Conservation (phyloP, 1,140 invertebrate species). For the Dufourea novaeangliae region DNA sequence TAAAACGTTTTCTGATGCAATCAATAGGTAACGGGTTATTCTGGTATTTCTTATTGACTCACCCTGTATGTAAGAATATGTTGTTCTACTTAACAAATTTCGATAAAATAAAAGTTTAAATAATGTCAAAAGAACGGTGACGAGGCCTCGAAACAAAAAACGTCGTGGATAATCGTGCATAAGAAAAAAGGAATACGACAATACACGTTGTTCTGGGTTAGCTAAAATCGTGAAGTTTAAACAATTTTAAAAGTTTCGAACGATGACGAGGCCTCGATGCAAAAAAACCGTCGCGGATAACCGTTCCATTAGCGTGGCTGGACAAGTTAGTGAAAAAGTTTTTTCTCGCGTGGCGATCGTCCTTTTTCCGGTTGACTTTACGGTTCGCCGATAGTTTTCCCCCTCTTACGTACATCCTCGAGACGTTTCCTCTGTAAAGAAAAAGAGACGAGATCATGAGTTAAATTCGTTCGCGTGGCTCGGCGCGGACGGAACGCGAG, state of each 20-base stretch:
- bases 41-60: no score
- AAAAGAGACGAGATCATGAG: slow-evolving; percentile 68
- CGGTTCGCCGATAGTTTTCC: slow-evolving; percentile 49
- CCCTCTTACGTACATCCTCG: slow-evolving; percentile 83
- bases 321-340: slow-evolving; percentile 47
- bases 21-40: no score
- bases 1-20: no score
- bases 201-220: no score
- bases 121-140: no score
- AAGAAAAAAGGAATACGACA: no score
- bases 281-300: neutral
- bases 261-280: neutral
- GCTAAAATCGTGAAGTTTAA: no score
- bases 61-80: no score
- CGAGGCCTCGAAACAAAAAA: no score
- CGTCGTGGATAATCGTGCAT: no score
- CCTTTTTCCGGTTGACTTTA: slow-evolving; percentile 49
- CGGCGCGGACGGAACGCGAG: slow-evolving; percentile 26
- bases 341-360: slow-evolving; percentile 3
- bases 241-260: neutral
- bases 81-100: no score
- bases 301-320: slow-evolving; percentile 13
- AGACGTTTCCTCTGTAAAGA: slow-evolving; percentile 84
- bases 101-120: no score
- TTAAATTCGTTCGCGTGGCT: slow-evolving; percentile 15